These are phyloP conservation scores for Colistium nudipinnis DNA, from an alignment of 2,113 vertebrate genomes.

Conservation along the genomic window DNA sequence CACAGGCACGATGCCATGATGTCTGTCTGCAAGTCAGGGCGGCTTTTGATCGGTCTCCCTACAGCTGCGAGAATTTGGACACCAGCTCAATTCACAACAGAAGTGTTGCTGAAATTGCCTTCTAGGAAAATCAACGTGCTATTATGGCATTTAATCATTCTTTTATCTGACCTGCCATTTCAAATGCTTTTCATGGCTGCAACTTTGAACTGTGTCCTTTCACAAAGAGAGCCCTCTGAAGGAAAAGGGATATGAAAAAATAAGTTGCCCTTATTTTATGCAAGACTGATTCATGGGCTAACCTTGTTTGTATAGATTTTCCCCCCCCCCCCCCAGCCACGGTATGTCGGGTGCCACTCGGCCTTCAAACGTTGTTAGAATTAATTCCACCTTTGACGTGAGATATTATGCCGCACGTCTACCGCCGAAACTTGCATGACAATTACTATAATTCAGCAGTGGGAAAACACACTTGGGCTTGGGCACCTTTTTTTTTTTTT, in stretches of 20 bases:
- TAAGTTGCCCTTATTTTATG: not conserved
- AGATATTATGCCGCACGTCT: not conserved
- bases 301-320: slow-evolving; percentile 1
- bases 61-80: slow-evolving; percentile 5
- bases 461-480: not conserved
- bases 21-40: not conserved
- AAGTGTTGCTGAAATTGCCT: too few species aligned
- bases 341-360: not conserved
- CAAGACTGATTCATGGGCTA: not conserved
- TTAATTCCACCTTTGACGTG: not conserved
- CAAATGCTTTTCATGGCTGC: slow-evolving; percentile 13
- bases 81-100: not conserved
- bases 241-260: not conserved
- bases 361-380: not conserved
- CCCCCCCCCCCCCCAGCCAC: too few species aligned
- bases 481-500: too few species aligned
- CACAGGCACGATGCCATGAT: not conserved
- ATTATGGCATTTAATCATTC: slow-evolving; percentile 8
- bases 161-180: slow-evolving; percentile 19
- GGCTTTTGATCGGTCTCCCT: too few species aligned
- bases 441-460: not conserved
- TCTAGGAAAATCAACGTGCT: not conserved
- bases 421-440: not conserved
- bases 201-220: slow-evolving; percentile 17
- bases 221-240: not conserved